A percentile compares a stretch with the other conserved stretches of the same genome.
Evolutionary conservation across 2,888 invertebrate genomes (phyloP).

Genomic region (Amblyteles armatorius): DNA sequence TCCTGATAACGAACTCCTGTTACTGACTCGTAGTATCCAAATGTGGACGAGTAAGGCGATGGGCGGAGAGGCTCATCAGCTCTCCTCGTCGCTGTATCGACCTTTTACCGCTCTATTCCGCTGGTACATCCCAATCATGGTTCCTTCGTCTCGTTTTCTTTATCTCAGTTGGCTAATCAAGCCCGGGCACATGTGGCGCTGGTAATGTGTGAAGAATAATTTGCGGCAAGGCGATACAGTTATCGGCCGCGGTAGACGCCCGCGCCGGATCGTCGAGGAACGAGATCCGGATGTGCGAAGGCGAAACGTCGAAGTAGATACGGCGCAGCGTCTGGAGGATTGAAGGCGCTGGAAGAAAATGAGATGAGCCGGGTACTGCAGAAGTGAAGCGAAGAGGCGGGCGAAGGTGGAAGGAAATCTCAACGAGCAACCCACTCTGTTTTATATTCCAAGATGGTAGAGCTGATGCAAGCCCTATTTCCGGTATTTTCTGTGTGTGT

Average conservation of each 20-base stretch:
- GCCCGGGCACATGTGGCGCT: not conserved
- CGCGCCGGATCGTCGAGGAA: not conserved
- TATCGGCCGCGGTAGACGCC: not conserved
- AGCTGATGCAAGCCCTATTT: slow-evolving; percentile 78
- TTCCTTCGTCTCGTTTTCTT: not conserved
- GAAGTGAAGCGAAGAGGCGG: slow-evolving; percentile 5
- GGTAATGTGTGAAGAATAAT: not conserved
- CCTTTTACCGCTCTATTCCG: not conserved
- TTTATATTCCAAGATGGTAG: slow-evolving; percentile 78
- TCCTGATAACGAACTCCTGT: not conserved
- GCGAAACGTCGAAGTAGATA: slow-evolving; percentile 32
- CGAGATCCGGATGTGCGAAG: not conserved
- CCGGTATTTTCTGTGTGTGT: slow-evolving; percentile 28
- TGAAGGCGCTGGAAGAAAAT: slow-evolving; percentile 33
- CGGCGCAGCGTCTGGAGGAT: slow-evolving; percentile 21
- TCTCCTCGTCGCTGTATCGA: not conserved
- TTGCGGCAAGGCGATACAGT: not conserved
- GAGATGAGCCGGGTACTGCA: slow-evolving; percentile 34
- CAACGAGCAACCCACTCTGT: slow-evolving; percentile 72
- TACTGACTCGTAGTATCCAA: too few species aligned
- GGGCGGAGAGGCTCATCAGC: not conserved
- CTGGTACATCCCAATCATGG: not conserved
- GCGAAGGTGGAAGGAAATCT: slow-evolving; percentile 69
- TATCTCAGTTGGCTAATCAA: slow-evolving; percentile 26
- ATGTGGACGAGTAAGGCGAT: not conserved